These are phyloP conservation scores for Acipenser ruthenus DNA, from an alignment of 2,797 vertebrate genomes.

Conservation along the genomic window DNA sequence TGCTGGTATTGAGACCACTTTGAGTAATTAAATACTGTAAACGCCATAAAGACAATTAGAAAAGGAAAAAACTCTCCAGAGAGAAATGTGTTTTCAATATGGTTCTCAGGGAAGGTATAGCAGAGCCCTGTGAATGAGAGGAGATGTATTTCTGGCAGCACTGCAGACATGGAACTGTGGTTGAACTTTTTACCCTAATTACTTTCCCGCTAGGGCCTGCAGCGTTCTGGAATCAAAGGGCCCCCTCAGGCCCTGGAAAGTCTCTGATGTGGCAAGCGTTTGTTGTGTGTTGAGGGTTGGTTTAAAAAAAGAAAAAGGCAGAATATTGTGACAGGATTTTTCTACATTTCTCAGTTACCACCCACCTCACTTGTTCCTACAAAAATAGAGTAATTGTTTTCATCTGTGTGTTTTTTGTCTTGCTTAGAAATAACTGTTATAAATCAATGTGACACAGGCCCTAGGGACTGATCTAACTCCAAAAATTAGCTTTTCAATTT, in stretches of 20 bases:
- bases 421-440: conserved; percentile 63
- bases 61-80: conserved; percentile 55
- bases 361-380: conserved; percentile 78
- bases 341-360: conserved; percentile 70
- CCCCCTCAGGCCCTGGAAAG: conserved; percentile 71
- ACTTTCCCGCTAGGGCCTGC: conserved; percentile 83
- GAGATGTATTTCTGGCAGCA: conserved; percentile 81
- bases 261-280: conserved; percentile 85
- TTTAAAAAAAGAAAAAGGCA: conserved; percentile 48
- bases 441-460: conserved; percentile 62
- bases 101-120: conserved; percentile 58
- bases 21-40: conserved; percentile 63
- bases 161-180: conserved; percentile 71
- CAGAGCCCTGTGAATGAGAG: conserved; percentile 66
- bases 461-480: conserved; percentile 34
- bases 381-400: conserved; percentile 83
- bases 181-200: conserved; percentile 99
- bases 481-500: conserved; percentile 27
- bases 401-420: conserved; percentile 66
- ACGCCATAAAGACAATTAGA: conserved; percentile 61
- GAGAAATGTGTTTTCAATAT: conserved; percentile 76
- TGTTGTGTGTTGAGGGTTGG: conserved; percentile 75
- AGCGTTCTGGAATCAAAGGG: conserved; percentile 84
- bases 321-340: conserved; percentile 68
- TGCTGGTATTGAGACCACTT: conserved; percentile 35